Percentiles rank a stretch among this genome's conserved stretches.
phyloP scores from a whole-genome alignment of 1,140 invertebrate genomes.

The Papilio glaucus region DNA sequence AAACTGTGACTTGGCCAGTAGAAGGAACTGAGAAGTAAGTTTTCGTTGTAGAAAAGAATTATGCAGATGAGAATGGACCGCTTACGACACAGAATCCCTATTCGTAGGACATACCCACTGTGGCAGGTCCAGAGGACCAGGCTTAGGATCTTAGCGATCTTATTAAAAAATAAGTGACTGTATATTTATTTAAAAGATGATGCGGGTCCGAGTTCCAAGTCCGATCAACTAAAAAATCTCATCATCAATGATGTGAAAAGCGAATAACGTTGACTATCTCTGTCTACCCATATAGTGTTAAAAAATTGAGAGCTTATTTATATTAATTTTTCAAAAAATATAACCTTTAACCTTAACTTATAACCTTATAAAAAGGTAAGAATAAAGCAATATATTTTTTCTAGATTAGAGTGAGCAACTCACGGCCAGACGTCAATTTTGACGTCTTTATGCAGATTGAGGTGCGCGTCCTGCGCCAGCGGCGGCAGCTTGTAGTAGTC shows the following conservation, averaged over 20 bases:
- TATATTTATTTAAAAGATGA: not conserved
- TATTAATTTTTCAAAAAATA: no score
- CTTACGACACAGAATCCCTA: not conserved
- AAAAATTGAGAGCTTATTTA: no score
- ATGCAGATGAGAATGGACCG: not conserved
- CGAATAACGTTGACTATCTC: not conserved
- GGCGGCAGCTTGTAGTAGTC: constrained; percentile 82
- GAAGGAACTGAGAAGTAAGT: not conserved
- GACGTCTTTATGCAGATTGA: constrained; percentile 74
- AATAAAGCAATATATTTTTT: not conserved
- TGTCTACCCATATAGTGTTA: not conserved
- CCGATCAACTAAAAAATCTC: not conserved
- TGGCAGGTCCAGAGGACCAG: no score
- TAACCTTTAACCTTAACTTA: no score
- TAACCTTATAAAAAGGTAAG: not conserved
- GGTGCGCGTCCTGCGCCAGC: constrained; percentile 69
- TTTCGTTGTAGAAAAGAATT: not conserved
- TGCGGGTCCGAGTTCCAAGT: not conserved
- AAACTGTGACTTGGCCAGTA: not conserved
- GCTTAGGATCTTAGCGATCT: no score
- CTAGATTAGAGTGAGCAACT: constrained; percentile 48
- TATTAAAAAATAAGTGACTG: no score
- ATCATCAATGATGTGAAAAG: not conserved
- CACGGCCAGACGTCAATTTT: constrained; percentile 77
- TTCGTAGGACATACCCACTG: not conserved